A percentile compares a stretch with the other conserved stretches of the same genome.
Evolutionary conservation across 2,888 invertebrate species (phyloP).

Genomic region (Pediacus dermestoides): DNA sequence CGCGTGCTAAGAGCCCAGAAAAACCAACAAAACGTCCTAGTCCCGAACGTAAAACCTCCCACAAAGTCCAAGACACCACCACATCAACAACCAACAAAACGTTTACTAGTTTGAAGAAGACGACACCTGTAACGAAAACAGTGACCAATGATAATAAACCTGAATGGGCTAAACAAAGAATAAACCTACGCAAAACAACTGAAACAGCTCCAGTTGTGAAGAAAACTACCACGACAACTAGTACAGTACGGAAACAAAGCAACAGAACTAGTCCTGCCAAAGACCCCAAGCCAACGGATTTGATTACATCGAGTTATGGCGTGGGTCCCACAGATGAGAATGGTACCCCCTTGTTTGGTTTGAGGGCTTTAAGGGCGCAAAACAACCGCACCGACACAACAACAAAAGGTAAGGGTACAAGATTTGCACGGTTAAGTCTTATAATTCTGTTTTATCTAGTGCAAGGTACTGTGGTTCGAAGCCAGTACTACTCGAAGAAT

Average conservation of each 20-base stretch:
- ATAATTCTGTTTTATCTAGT: conserved; percentile 49
- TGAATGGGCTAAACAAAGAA: conserved; percentile 60
- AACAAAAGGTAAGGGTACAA: conserved; percentile 57
- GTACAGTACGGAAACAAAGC: conserved; percentile 19
- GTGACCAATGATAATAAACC: conserved; percentile 56
- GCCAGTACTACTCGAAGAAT: conserved; percentile 67
- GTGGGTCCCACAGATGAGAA: conserved; percentile 79
- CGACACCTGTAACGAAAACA: conserved; percentile 46
- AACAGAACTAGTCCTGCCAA: conserved; percentile 42
- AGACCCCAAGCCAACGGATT: conserved; percentile 55
- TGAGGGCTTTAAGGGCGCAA: conserved; percentile 65
- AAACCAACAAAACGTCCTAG: conserved; percentile 8
- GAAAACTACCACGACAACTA: conserved; percentile 36
- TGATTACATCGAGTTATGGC: conserved; percentile 77
- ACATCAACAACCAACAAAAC: conserved; percentile 25
- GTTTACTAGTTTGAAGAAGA: conserved; percentile 36
- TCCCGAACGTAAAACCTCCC: conserved; percentile 10
- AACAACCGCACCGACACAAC: conserved; percentile 59
- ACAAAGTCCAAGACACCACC: conserved; percentile 17
- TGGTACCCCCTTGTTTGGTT: conserved; percentile 74
- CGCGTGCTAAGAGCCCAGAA: too few species aligned
- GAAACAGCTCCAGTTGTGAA: conserved; percentile 28
- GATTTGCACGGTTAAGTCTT: background rate
- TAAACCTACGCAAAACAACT: conserved; percentile 58
- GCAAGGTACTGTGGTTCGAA: conserved; percentile 67